Base-by-base conservation (phyloP, 2,797 vertebrate genomes). In the Pantherophis alleghaniensis region DNA sequence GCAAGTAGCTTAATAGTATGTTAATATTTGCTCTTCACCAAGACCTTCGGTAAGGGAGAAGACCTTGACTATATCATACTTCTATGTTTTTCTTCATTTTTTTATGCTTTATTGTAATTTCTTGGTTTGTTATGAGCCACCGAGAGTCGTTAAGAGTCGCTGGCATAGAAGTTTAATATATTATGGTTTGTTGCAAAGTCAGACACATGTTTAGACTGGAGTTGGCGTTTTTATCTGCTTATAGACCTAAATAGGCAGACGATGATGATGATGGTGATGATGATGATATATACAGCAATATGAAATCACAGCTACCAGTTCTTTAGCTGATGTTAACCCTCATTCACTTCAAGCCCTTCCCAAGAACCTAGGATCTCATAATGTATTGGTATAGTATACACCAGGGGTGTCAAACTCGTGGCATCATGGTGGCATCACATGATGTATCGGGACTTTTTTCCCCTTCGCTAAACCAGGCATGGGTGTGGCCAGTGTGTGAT, bases 351-450 rank as follows among this genome's bases (percentile, higher is more conserved):
- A 66, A 66, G 26, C 2, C 13, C 28, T 66, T 66, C 28, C 63
- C 63, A n/a, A 66, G 63, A 66, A 66, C 12, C 12, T 66, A 66
- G 13, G 28, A 14, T 32, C 26, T 69, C n/a, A 69, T 32, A 32
- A 69, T 69, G 5, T n/a, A 66, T 66, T 66, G 28, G 63, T 14
- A 69, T 66, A 5, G 28, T 66, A n/a, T 24, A 26, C 22, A 61
- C 9, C 18, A 57, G 56, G 22, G 59, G 59, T 26, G 59, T 61
- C 59, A 61, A 61, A 61, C 7, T 1, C 2, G 7, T 7, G 7
- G 2, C 2, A 7, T 61, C 59, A 61, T 3, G 7, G 59, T 3
- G 9, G 9, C 7, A 0, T 6, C 22, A 3, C 2, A 2, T 61
- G 22, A 24, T 9, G 1, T 61, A 61, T 61, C 2, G 1, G 5